phyloP scores from a whole-genome alignment of 2,888 invertebrate genomes.

The Tipula confusa region DNA sequence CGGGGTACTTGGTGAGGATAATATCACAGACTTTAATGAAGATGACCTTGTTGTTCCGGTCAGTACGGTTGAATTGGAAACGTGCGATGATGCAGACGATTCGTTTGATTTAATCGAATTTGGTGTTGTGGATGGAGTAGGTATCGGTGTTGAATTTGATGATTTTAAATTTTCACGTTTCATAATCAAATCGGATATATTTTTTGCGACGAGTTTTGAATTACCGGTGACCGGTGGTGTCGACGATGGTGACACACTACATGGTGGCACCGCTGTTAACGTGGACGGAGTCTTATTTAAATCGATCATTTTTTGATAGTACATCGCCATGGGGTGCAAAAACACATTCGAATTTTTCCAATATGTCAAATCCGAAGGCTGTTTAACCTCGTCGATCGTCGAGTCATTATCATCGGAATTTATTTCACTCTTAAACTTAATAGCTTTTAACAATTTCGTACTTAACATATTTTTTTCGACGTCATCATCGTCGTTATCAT shows the following conservation, averaged over 20 bases:
- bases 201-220: constrained; percentile 20
- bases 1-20: constrained; percentile 38
- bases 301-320: constrained; percentile 69
- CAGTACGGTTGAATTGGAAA: constrained; percentile 39
- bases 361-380: constrained; percentile 50
- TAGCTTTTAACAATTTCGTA: not conserved
- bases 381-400: constrained; percentile 47
- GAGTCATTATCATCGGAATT: constrained; percentile 47
- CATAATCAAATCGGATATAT: constrained; percentile 29
- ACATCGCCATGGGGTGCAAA: constrained; percentile 71
- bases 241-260: not conserved
- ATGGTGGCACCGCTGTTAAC: not conserved
- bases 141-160: not conserved
- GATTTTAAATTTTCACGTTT: not conserved
- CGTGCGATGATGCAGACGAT: constrained; percentile 52
- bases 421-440: constrained; percentile 35
- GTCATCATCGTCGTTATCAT: not conserved
- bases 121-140: not conserved
- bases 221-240: not conserved
- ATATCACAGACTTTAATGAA: constrained; percentile 38
- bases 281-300: not conserved
- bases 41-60: constrained; percentile 44
- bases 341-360: constrained; percentile 69
- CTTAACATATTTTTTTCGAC: not conserved
- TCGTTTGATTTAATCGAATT: constrained; percentile 35